Base-by-base conservation (phyloP, 2,888 invertebrate species). In the Pegoplata infirma region DNA sequence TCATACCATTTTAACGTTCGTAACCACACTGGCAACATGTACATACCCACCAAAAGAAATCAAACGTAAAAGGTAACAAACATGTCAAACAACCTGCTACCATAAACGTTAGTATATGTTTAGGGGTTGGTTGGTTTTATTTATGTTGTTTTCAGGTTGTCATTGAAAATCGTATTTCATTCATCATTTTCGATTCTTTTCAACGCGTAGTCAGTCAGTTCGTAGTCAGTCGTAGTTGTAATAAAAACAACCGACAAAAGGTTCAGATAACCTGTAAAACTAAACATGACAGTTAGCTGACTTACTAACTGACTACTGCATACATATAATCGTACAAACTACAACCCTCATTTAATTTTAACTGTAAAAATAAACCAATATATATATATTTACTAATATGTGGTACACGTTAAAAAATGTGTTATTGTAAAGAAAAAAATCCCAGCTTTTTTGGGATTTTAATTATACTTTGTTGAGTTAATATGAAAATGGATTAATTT, bases 151-250 rank as follows among this genome's bases (percentile, higher is more conserved):
- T 79, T 72, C 75, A 72, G 75, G 64, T 80, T 81, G 82, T 83
- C 83, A 84, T 82, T 84, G 84, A 81, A 85, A 83, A 85, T 84
- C 83, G 84, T 83, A 84, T 86, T 86, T 84, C 85, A 86, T 85
- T 86, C 85, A 86, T 86, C 85, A 86, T 71, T 49, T 40, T 61
- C 47, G 71, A 59, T 55, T 56, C 55, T 49, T 63, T 32, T 63
- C 63, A 63, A 21, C 17, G 46, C 17, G 12, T 12, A 36, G 23
- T 23, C 25, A n/a, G 25, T 16, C 44, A n/a, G 44, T 32, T 6
- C 16, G 16, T 19, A 19, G 12, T 16, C n/a, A 16, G 28, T 55
- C 19, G 58, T 12, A 40, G 55, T 28, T 69, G 64, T 53, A 49
- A 49, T 63, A 75, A n/a, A n/a, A 25, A 63, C 63, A 61, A 67